Evolutionary conservation across 2,113 vertebrate genomes (phyloP).

Genomic region (Perca fluviatilis): DNA sequence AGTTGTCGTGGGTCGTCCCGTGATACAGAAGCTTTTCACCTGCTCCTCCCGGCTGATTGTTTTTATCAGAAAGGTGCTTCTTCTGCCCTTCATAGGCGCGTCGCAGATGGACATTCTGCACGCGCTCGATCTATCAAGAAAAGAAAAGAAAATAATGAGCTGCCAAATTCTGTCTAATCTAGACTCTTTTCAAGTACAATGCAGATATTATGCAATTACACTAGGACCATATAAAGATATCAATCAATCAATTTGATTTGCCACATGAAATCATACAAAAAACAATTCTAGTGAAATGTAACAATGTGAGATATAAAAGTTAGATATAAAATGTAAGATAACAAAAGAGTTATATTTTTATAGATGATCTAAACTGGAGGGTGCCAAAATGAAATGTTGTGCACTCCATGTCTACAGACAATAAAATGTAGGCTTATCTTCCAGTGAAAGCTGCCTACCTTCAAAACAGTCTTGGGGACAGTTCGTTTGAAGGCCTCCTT

Average conservation of each 20-base stretch:
- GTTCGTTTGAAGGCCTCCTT: conserved; percentile 67
- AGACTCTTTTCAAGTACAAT: not conserved
- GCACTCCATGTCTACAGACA: not conserved
- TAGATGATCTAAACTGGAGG: not conserved
- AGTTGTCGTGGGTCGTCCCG: conserved; percentile 53
- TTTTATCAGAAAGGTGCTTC: conserved; percentile 52
- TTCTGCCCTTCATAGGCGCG: conserved; percentile 48
- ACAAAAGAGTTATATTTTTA: no score
- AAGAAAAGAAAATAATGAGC: not conserved
- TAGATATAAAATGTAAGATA: no score
- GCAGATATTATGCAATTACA: not conserved
- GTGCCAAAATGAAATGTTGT: no score
- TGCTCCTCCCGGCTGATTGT: not conserved
- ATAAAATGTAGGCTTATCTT: not conserved
- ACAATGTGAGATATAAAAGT: no score
- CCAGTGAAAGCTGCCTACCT: conserved; percentile 44
- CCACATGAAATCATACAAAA: no score
- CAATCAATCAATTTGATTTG: no score
- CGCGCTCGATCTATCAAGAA: conserved; percentile 59
- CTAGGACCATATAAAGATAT: no score
- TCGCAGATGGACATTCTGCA: conserved; percentile 68
- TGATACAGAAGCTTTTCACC: conserved; percentile 68
- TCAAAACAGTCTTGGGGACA: conserved; percentile 36
- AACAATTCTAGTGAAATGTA: no score
- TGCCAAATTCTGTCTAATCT: not conserved